Base-by-base conservation (phyloP, 2,113 vertebrate species). In the Laticauda laticaudata region DNA sequence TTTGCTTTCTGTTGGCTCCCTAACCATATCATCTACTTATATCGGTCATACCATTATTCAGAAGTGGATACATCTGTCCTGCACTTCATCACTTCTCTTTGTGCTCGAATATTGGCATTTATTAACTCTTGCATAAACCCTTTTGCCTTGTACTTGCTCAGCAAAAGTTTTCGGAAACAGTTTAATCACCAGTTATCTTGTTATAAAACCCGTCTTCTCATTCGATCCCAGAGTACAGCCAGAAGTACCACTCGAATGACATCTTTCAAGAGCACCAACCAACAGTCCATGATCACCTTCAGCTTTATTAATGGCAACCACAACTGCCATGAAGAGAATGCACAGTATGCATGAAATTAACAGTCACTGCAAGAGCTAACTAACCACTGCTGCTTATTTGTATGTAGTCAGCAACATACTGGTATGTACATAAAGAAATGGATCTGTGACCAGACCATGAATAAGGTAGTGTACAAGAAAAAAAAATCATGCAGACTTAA, bases 1-100 rank as follows among this genome's bases (percentile, higher is more conserved):
- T 99, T 99, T 29, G 99, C 99, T 20, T 97, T 99, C 57, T 99
- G 99, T 95, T 99, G 99, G 99, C 98, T 99, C 18, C 99, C 99
- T 85, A 99, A 98, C 93, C 99, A 99, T 0, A 39, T 98, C 92
- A 98, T 99, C 97, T 99, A 99, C 96, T 96, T 99, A 45, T 99
- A 99, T 93, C 98, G 99, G 8, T 99, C 98, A 93, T 99, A 99
- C 96, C 98, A 99, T 97, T 99, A 99, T 96, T 98, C 98, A 1
- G 96, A 99, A 97, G 99, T 99, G 94, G 99, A 99, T 98, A 99
- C 98, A 1, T 99, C 99, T 1, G 93, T 98, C 95, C 96, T 97
- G 89, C 99, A 99, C 93, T 99, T 99, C 64, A 51, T 99, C 91
- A 97, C 98, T 97, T 99, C 98, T 43, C 97, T 99, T 91, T 97